Evolutionary conservation across 2,888 invertebrate species (phyloP).

Genomic region (Homarus gammarus): DNA sequence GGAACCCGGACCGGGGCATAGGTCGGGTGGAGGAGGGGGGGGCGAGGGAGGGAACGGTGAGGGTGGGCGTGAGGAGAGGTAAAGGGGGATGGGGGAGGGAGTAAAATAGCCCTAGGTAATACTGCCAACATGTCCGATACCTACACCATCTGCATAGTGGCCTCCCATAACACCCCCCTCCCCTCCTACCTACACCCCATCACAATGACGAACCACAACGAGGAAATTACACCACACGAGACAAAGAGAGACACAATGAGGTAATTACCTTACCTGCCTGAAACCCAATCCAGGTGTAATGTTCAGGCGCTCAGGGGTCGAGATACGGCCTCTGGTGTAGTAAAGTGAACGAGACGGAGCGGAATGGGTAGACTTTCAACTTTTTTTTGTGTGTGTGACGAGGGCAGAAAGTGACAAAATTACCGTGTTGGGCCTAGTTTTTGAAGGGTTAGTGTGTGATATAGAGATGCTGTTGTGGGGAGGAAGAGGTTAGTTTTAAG

Average conservation of each 20-base stretch:
- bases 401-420: conserved; percentile 51
- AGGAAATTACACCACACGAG: no score
- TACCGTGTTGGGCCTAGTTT: neutral
- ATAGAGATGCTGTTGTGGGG: neutral
- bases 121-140: conserved; percentile 35
- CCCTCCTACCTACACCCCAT: no score
- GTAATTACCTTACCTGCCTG: no score
- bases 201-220: no score
- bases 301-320: no score
- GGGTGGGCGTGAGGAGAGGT: conserved; percentile 4
- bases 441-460: neutral
- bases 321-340: neutral
- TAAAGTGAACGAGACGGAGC: neutral
- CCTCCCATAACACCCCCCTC: no score
- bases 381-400: conserved; percentile 12
- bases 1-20: no score
- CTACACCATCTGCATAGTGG: conserved; percentile 24
- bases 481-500: neutral
- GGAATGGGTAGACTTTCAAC: conserved; percentile 34
- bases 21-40: no score
- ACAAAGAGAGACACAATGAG: no score
- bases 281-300: neutral
- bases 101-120: conserved; percentile 17
- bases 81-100: conserved; percentile 3
- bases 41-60: no score